Evolutionary conservation across 2,797 vertebrate genomes (phyloP).

Genomic region (Phrynocephalus guinanensis): DNA sequence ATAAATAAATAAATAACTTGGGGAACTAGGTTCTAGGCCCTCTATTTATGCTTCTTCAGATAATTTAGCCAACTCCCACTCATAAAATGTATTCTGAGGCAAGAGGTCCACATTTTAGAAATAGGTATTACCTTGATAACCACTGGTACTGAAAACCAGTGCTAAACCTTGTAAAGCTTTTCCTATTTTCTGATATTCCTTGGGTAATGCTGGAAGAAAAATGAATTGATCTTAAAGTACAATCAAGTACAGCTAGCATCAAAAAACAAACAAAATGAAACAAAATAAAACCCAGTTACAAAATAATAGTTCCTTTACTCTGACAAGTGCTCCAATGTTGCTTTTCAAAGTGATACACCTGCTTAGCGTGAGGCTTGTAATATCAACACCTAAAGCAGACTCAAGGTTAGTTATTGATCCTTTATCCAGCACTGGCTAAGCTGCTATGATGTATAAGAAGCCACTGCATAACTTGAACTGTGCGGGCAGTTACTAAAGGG

Average conservation of each 20-base stretch:
- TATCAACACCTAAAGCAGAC: not conserved
- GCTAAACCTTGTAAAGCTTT: slow-evolving; percentile 96
- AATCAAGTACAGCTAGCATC: not conserved
- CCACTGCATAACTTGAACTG: not conserved
- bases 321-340: not conserved
- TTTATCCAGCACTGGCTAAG: not conserved
- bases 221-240: slow-evolving; percentile 23
- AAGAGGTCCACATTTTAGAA: not conserved
- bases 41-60: not conserved
- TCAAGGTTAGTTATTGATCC: not conserved
- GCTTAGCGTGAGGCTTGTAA: not conserved
- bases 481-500: not conserved
- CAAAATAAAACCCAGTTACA: not conserved
- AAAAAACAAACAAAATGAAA: not conserved
- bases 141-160: slow-evolving; percentile 92
- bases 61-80: not conserved
- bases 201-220: slow-evolving; percentile 88
- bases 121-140: slow-evolving; percentile 90
- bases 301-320: not conserved
- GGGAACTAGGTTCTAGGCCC: no score
- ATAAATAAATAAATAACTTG: no score
- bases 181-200: slow-evolving; percentile 98
- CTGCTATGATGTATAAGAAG: not conserved
- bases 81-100: not conserved
- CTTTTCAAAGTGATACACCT: not conserved